Percentiles rank a stretch among this genome's conserved stretches.
These are phyloP conservation scores for Drosophila vallismaia DNA, from an alignment of 2,888 invertebrate genomes.

Conservation along the genomic window DNA sequence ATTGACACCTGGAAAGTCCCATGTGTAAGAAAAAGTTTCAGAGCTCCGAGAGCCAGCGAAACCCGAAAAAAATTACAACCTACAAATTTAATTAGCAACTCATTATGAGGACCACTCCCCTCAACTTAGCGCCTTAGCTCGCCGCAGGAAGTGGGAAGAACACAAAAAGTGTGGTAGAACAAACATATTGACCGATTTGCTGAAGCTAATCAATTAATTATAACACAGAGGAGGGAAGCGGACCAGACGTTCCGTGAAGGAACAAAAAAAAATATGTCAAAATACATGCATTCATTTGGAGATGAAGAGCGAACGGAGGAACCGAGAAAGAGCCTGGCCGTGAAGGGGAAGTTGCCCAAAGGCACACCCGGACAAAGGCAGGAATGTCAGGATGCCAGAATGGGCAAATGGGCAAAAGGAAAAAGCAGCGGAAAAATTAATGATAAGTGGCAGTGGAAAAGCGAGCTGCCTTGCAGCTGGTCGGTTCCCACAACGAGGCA, in stretches of 20 bases:
- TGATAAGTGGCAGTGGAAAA: conserved; percentile 68
- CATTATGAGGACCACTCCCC: conserved; percentile 66
- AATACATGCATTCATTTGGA: conserved; percentile 41
- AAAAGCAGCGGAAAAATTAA: conserved; percentile 73
- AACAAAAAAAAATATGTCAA: conserved; percentile 73
- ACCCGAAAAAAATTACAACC: conserved; percentile 49
- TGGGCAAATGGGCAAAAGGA: conserved; percentile 36
- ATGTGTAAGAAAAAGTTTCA: conserved; percentile 45
- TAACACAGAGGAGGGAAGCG: conserved; percentile 45
- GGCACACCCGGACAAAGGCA: conserved; percentile 49
- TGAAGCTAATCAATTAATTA: conserved; percentile 83
- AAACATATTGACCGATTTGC: conserved; percentile 83
- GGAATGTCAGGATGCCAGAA: conserved; percentile 80
- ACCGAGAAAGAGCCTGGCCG: not conserved
- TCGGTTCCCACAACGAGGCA: conserved; percentile 50
- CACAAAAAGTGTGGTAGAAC: conserved; percentile 32
- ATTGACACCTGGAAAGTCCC: conserved; percentile 35
- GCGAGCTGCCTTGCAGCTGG: conserved; percentile 50
- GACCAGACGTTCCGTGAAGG: conserved; percentile 28
- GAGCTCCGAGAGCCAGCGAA: conserved; percentile 15
- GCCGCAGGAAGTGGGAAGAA: conserved; percentile 49
- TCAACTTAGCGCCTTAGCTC: conserved; percentile 23
- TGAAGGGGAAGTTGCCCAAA: conserved; percentile 30
- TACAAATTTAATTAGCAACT: conserved; percentile 82
- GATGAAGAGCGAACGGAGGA: conserved; percentile 17